A percentile compares a stretch with the other conserved stretches of the same genome.
phyloP scores from a whole-genome alignment of 2,797 vertebrate species.

The Hylomyscus alleni region DNA sequence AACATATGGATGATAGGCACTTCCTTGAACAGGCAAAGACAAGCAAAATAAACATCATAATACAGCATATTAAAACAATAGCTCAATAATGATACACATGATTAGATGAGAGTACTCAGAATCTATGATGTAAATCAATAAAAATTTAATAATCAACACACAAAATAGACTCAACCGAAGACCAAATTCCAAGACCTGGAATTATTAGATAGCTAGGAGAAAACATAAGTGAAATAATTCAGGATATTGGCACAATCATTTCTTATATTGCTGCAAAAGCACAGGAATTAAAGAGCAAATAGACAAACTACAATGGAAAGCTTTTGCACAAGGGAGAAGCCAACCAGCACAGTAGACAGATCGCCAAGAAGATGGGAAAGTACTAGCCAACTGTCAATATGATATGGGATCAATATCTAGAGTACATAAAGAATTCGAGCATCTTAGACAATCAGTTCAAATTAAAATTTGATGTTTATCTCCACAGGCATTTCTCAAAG shows the following conservation, averaged over 20 bases:
- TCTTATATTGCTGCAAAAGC: neutral
- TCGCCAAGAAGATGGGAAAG: neutral
- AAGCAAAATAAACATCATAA: conserved; percentile 44
- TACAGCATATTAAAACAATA: neutral
- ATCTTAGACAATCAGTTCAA: neutral
- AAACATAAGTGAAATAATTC: neutral
- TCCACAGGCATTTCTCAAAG: neutral
- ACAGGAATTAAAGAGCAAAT: neutral
- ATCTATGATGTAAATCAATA: conserved; percentile 24
- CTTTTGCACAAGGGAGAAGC: neutral
- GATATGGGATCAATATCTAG: neutral
- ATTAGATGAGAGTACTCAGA: neutral
- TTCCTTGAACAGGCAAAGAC: conserved; percentile 52
- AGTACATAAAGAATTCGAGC: neutral
- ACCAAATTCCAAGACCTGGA: neutral
- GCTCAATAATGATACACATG: neutral
- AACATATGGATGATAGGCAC: conserved; percentile 11
- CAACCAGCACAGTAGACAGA: neutral
- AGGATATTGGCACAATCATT: neutral
- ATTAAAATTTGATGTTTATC: neutral
- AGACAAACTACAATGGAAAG: neutral
- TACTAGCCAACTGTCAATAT: neutral
- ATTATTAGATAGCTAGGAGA: neutral
- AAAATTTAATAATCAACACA: neutral
- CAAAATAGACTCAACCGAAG: neutral